Evolutionary conservation across 2,113 vertebrate species (phyloP).

Genomic region (Danionella cerebrum): DNA sequence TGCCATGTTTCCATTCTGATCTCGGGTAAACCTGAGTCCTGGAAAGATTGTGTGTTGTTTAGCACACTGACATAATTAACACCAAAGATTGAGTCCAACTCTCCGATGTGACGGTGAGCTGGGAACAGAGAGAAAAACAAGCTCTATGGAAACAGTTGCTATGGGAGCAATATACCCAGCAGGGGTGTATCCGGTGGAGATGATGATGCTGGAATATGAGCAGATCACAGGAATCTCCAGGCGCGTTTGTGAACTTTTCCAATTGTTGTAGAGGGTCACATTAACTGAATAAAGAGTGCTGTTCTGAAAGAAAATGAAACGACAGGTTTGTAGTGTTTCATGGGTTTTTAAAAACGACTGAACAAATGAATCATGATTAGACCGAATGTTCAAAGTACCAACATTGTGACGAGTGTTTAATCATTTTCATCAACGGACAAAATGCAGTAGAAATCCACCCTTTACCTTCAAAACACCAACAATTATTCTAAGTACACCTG

Average conservation of each 20-base stretch:
- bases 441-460: too few relatives aligned
- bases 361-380: too few relatives aligned
- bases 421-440: too few relatives aligned
- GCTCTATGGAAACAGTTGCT: slow-evolving; percentile 14
- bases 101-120: background rate
- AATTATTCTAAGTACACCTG: too few relatives aligned
- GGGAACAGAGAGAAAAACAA: slow-evolving; percentile 7
- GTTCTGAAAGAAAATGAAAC: slow-evolving; percentile 66
- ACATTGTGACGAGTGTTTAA: too few relatives aligned
- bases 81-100: background rate
- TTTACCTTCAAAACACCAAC: too few relatives aligned
- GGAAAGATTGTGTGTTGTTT: background rate
- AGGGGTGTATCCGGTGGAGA: slow-evolving; percentile 68
- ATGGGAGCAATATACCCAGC: slow-evolving; percentile 59
- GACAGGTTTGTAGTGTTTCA: too few relatives aligned
- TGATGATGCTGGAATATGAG: slow-evolving; percentile 67
- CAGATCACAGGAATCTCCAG: slow-evolving; percentile 68
- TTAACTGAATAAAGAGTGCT: slow-evolving; percentile 57
- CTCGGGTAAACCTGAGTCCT: background rate
- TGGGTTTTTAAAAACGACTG: too few relatives aligned
- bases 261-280: slow-evolving; percentile 61
- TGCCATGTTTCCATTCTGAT: background rate
- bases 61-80: background rate
- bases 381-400: too few relatives aligned
- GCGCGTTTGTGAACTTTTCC: slow-evolving; percentile 33